These are phyloP conservation scores for Steatornis caripensis DNA, from an alignment of 2,113 vertebrate species.

Conservation along the genomic window DNA sequence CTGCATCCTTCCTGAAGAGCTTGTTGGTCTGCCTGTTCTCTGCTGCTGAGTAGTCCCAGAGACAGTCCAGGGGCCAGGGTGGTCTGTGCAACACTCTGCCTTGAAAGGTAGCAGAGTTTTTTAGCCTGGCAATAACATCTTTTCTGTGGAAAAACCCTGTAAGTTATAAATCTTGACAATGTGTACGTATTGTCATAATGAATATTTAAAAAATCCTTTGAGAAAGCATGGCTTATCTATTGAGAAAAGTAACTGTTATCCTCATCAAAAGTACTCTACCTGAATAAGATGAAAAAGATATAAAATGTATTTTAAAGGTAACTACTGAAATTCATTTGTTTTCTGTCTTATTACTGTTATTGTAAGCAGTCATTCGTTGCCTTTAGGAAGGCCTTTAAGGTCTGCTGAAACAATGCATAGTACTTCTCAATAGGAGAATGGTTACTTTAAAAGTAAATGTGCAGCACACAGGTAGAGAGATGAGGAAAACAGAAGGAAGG, in stretches of 20 bases:
- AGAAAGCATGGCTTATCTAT: not conserved
- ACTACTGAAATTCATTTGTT: not conserved
- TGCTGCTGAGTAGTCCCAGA: not conserved
- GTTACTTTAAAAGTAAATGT: not conserved
- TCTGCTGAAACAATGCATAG: not conserved
- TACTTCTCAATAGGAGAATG: not conserved
- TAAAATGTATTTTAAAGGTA: not conserved
- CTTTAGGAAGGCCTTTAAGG: not conserved
- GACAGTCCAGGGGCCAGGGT: fast-evolving
- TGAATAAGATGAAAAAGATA: not conserved
- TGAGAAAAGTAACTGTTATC: not conserved
- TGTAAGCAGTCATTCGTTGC: not conserved
- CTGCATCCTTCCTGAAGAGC: not conserved
- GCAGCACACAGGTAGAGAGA: not conserved
- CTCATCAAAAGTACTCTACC: not conserved
- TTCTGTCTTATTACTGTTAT: not conserved
- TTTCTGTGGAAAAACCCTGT: not conserved
- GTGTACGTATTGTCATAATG: not conserved
- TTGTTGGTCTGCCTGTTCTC: not conserved
- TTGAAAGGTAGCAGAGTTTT: not conserved
- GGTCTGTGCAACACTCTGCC: fast-evolving
- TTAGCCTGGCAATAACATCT: not conserved
- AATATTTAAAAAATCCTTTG: not conserved
- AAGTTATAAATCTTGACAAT: not conserved
- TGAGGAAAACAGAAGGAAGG: not conserved